phyloP scores from a whole-genome alignment of 2,797 vertebrate genomes.

The Rhincodon typus region DNA sequence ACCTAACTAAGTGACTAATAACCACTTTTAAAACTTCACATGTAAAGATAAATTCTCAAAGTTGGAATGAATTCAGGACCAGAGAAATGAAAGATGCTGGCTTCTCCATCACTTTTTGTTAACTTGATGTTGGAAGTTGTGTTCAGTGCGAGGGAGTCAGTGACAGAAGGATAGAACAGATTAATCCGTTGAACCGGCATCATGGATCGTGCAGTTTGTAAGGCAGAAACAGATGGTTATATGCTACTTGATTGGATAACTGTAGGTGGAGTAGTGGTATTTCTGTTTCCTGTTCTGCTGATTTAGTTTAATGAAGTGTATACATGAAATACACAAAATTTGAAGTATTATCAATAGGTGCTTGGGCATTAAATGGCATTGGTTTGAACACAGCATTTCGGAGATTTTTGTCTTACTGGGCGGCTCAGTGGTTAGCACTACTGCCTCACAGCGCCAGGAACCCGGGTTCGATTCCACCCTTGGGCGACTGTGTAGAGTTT shows the following conservation, averaged over 20 bases:
- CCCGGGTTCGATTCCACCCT: too few species aligned
- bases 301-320: background rate
- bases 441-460: too few species aligned
- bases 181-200: background rate
- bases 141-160: background rate
- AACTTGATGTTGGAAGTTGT: background rate
- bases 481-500: too few species aligned
- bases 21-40: background rate
- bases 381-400: background rate
- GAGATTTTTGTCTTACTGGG: background rate
- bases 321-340: too few species aligned
- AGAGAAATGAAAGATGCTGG: background rate
- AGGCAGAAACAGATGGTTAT: background rate
- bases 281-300: too few species aligned
- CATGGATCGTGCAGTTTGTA: background rate
- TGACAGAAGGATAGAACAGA: background rate
- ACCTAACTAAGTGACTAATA: too few species aligned
- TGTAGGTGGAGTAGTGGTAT: background rate
- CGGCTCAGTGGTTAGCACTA: too few species aligned
- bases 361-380: background rate
- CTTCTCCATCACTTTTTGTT: background rate
- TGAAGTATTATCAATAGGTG: background rate
- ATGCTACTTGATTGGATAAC: background rate
- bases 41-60: background rate
- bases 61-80: background rate